Evolutionary conservation across 2,797 vertebrate genomes (phyloP).

Genomic region (Paramormyrops hopkinsi): DNA sequence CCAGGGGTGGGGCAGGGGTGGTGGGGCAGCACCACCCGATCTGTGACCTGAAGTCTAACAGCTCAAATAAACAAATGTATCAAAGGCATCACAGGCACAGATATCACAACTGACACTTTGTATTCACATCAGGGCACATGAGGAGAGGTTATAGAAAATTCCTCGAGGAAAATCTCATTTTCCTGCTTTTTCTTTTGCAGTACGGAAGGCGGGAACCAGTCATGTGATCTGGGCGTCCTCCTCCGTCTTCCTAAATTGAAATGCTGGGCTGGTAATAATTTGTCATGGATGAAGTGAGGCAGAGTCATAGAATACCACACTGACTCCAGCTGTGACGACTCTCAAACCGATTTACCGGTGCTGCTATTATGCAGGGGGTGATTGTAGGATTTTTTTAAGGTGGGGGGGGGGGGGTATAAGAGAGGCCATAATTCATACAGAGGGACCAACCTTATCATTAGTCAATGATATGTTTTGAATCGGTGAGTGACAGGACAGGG

Average conservation of each 20-base stretch:
- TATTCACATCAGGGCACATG: not conserved
- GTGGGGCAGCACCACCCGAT: not conserved
- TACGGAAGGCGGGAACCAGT: not conserved
- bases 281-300: not conserved
- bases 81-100: not conserved
- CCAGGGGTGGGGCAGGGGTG: not conserved
- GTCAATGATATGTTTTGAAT: not conserved
- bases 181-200: not conserved
- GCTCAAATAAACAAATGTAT: not conserved
- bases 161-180: not conserved
- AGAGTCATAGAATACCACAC: not conserved
- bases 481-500: not conserved
- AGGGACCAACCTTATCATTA: not conserved
- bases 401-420: not conserved
- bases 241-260: not conserved
- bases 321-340: not conserved
- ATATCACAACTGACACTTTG: not conserved
- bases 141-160: not conserved
- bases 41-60: not conserved
- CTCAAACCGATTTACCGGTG: not conserved
- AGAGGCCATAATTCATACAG: not conserved
- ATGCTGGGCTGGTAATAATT: not conserved
- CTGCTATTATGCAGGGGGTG: not conserved
- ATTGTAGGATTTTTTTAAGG: not conserved
- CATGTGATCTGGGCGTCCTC: not conserved